A percentile compares a stretch with the other conserved stretches of the same genome.
Conservation (phyloP, 2,113 vertebrate genomes). For the Dasyornis broadbenti region DNA sequence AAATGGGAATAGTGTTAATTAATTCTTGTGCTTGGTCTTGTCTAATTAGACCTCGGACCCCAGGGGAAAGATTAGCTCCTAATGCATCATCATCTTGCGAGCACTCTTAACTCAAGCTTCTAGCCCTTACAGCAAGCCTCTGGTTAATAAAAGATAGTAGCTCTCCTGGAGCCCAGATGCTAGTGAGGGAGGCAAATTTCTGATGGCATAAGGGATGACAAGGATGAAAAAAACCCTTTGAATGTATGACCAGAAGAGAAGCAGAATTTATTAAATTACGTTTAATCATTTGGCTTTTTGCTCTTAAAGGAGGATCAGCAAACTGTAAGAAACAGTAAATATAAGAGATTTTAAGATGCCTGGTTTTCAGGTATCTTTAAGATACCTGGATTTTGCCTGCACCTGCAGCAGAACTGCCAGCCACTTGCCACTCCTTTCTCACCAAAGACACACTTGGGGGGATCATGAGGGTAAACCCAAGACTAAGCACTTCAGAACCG, state of each 20-base stretch:
- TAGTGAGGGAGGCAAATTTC: neutral
- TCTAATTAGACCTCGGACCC: neutral
- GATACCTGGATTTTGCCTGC: neutral
- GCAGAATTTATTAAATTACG: neutral
- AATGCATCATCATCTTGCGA: neutral
- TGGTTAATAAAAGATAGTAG: neutral
- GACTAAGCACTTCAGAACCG: neutral
- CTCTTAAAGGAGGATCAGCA: neutral
- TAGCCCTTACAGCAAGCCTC: neutral
- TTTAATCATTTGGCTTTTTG: neutral
- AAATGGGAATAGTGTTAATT: neutral
- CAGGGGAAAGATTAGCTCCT: neutral
- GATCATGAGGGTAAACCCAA: neutral
- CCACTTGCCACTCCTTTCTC: fast-evolving
- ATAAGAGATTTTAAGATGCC: neutral
- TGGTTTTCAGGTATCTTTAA: neutral
- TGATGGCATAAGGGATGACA: neutral
- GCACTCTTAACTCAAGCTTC: neutral
- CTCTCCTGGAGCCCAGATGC: neutral
- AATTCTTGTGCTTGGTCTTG: neutral
- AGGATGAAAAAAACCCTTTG: neutral
- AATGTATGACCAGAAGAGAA: neutral
- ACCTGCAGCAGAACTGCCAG: neutral
- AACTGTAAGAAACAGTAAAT: neutral
- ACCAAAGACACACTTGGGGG: neutral